phyloP scores from a whole-genome alignment of 64 coral and sea anemone genomes.

The Cladopsammia gracilis region DNA sequence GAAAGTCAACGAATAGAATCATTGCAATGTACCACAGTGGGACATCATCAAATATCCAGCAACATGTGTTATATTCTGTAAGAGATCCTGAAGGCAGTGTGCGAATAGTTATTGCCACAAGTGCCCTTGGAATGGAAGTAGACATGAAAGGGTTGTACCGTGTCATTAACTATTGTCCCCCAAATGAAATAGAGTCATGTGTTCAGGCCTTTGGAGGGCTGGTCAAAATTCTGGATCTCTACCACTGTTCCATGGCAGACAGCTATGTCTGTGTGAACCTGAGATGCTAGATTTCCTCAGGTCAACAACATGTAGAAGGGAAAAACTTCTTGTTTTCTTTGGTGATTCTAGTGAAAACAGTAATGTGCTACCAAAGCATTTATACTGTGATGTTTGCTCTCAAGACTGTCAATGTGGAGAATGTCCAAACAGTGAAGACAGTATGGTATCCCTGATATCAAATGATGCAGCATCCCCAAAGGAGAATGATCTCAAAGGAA shows the following conservation, averaged over 20 bases:
- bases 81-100: conserved; percentile 21
- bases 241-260: neutral
- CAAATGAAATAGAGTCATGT: conserved; percentile 38
- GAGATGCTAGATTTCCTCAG: conserved; percentile 46
- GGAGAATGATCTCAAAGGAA: too few relatives aligned
- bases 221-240: conserved; percentile 13
- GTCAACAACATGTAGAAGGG: conserved; percentile 13
- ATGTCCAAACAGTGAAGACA: too few relatives aligned
- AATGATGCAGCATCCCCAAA: too few relatives aligned
- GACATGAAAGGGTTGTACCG: conserved; percentile 32
- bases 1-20: conserved; percentile 5
- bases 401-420: too few relatives aligned
- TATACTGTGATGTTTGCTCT: conserved; percentile 38
- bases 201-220: conserved; percentile 57
- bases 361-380: conserved; percentile 8
- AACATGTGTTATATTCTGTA: conserved; percentile 18
- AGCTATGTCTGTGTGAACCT: conserved; percentile 18
- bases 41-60: conserved; percentile 32
- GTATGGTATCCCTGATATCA: too few relatives aligned
- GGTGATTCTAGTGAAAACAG: neutral
- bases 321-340: conserved; percentile 9
- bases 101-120: conserved; percentile 39
- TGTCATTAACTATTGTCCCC: conserved; percentile 56
- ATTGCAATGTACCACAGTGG: conserved; percentile 66
- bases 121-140: conserved; percentile 70